These are phyloP conservation scores for Lycocorax pyrrhopterus DNA, from an alignment of 2,113 vertebrate species.

Conservation along the genomic window DNA sequence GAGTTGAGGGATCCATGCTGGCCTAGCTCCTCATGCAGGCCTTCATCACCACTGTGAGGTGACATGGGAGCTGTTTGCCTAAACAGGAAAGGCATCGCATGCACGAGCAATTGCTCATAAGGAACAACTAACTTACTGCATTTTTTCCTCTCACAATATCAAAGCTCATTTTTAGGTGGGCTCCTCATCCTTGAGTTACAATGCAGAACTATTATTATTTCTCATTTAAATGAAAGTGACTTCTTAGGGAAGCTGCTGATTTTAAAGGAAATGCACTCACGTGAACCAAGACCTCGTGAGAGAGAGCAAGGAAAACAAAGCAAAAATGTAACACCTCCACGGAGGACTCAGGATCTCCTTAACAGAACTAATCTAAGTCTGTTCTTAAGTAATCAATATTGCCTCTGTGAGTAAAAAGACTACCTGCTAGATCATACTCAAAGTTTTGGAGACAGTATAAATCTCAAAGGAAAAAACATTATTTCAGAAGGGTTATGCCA, in stretches of 20 bases:
- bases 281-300: background rate
- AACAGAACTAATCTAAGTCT: background rate
- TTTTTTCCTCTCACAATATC: background rate
- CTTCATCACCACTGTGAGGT: background rate
- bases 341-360: background rate
- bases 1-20: background rate
- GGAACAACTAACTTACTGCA: background rate
- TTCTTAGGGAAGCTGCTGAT: background rate
- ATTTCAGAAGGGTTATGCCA: background rate
- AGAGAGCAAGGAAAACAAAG: background rate
- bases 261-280: background rate
- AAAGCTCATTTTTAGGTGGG: background rate
- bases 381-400: background rate
- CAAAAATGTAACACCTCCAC: background rate
- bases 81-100: background rate
- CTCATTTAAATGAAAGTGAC: background rate
- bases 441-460: background rate
- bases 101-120: background rate
- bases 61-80: background rate
- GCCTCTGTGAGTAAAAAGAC: background rate
- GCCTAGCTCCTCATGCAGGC: background rate
- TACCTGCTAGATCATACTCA: background rate
- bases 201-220: background rate
- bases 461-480: background rate
- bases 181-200: background rate